A percentile compares a stretch with the other conserved stretches of the same genome.
Evolutionary conservation across 2,888 invertebrate genomes (phyloP).

Genomic region (Carabus problematicus): DNA sequence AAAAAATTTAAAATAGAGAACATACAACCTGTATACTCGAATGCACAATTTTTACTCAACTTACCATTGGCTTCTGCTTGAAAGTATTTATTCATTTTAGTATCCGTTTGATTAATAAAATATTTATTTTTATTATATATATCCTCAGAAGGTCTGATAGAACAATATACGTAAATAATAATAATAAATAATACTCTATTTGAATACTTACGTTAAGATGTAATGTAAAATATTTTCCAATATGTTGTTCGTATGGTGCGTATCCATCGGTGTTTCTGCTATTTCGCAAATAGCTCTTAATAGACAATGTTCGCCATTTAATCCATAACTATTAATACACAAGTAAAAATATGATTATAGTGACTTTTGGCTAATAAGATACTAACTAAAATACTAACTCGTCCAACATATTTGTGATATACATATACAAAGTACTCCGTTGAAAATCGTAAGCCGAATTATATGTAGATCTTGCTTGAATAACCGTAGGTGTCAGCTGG

Average conservation of each 20-base stretch:
- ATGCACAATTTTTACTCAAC: background rate
- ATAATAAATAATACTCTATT: background rate
- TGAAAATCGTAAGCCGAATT: conserved; percentile 1
- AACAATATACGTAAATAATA: background rate
- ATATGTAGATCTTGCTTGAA: conserved; percentile 1
- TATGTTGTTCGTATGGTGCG: background rate
- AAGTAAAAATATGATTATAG: background rate
- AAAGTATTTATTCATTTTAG: background rate
- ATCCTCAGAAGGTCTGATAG: conserved; percentile 9
- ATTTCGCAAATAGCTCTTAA: conserved; percentile 10
- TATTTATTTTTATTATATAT: background rate
- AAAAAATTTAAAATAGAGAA: conserved; percentile 8
- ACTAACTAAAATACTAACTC: conserved; percentile 12
- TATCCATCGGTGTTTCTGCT: background rate
- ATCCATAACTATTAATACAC: background rate
- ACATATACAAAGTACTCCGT: background rate
- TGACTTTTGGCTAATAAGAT: background rate
- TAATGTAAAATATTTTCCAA: conserved; percentile 18
- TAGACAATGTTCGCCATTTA: conserved; percentile 18
- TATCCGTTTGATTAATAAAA: background rate
- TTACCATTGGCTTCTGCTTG: conserved; percentile 3
- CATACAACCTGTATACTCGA: conserved; percentile 5
- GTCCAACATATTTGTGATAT: background rate
- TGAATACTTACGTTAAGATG: conserved; percentile 21
- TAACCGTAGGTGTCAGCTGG: background rate